A percentile compares a stretch with the other conserved stretches of the same genome.
Conservation (phyloP, 2,113 vertebrate species). For the Ceuthmochares aereus region DNA sequence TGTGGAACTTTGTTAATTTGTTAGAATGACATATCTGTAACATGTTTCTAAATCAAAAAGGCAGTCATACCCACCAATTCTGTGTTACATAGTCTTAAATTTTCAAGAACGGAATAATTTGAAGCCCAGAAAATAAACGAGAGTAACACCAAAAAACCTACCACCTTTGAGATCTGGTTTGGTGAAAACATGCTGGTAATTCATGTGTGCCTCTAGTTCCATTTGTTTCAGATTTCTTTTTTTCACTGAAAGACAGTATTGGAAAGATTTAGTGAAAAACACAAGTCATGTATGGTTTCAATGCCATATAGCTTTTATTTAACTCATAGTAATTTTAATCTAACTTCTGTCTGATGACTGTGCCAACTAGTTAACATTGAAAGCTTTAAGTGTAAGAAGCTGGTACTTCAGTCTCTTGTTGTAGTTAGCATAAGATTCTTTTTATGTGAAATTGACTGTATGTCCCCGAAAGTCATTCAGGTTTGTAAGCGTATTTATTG, state of each 20-base stretch:
- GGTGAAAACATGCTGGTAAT: not conserved
- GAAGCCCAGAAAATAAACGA: not conserved
- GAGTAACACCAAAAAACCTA: not conserved
- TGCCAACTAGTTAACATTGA: not conserved
- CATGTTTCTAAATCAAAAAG: not conserved
- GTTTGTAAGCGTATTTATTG: not conserved
- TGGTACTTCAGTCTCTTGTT: not conserved
- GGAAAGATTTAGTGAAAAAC: not conserved
- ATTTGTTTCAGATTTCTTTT: not conserved
- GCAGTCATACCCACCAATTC: not conserved
- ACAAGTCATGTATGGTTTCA: not conserved
- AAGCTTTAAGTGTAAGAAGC: not conserved
- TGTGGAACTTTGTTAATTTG: not conserved
- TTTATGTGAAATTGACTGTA: not conserved
- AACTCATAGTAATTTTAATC: not conserved
- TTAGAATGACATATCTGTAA: not conserved
- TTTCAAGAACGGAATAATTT: not conserved
- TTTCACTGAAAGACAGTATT: not conserved
- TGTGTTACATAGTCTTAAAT: not conserved
- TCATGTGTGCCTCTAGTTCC: not conserved
- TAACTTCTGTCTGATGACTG: not conserved
- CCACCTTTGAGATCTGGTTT: fast-evolving
- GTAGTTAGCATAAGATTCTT: not conserved
- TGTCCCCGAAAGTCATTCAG: not conserved
- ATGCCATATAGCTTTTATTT: not conserved